A percentile compares a stretch with the other conserved stretches of the same genome.
Evolutionary conservation across 1,140 invertebrate genomes (phyloP).

Genomic region (Drosophila arawakana): DNA sequence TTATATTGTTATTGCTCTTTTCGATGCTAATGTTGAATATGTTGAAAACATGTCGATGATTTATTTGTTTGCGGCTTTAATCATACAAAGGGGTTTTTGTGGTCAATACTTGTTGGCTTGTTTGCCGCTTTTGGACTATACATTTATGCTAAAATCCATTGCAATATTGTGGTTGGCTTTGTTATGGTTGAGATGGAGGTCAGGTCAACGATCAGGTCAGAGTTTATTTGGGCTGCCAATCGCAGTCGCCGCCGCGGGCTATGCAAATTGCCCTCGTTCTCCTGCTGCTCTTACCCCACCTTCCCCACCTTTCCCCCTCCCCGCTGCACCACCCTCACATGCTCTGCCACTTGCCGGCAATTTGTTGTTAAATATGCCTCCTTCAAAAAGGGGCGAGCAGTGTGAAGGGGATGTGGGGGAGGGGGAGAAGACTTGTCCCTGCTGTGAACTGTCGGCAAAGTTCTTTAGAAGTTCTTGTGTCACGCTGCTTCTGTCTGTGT

Average conservation of each 20-base stretch:
- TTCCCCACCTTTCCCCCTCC: background rate
- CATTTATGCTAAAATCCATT: background rate
- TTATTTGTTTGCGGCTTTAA: slow-evolving; percentile 47
- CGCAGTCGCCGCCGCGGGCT: slow-evolving; percentile 24
- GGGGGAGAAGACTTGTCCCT: slow-evolving; percentile 5
- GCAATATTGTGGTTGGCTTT: slow-evolving; percentile 2
- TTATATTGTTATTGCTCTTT: slow-evolving; percentile 42
- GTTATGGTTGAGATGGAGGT: background rate
- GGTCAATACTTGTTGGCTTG: background rate
- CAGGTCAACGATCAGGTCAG: slow-evolving; percentile 63
- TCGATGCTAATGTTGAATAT: slow-evolving; percentile 33
- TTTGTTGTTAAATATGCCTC: slow-evolving; percentile 30
- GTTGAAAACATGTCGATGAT: slow-evolving; percentile 49
- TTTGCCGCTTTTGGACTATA: background rate
- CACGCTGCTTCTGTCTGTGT: slow-evolving; percentile 67
- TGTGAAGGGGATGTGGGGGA: background rate
- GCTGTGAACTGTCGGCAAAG: slow-evolving; percentile 65
- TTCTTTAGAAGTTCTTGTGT: slow-evolving; percentile 77
- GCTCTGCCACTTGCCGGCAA: slow-evolving; percentile 18
- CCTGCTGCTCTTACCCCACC: too few species aligned
- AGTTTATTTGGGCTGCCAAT: slow-evolving; percentile 57
- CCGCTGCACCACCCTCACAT: background rate
- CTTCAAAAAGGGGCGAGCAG: background rate
- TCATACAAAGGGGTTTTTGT: slow-evolving; percentile 1
- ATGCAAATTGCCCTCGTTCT: slow-evolving; percentile 33